These are phyloP conservation scores for Barnardius zonarius DNA, from an alignment of 2,113 vertebrate genomes.

Conservation along the genomic window DNA sequence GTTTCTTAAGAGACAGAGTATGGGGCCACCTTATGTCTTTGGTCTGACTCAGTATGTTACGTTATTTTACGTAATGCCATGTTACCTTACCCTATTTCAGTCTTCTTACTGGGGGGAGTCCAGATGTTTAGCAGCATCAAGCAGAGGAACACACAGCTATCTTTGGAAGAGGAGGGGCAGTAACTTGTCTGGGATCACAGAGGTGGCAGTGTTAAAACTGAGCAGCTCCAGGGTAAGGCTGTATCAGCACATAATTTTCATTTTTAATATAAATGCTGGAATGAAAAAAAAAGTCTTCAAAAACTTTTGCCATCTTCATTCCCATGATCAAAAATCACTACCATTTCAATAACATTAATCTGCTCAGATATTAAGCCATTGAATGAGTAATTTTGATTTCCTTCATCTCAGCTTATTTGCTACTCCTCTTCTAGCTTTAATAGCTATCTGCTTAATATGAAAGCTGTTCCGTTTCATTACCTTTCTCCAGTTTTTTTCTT, in stretches of 20 bases:
- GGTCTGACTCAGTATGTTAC: background rate
- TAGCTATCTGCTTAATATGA: constrained; percentile 71
- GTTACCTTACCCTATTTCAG: background rate
- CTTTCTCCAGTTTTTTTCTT: constrained; percentile 68
- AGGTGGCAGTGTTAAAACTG: constrained; percentile 7
- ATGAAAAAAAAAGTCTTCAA: background rate
- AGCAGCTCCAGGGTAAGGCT: constrained; percentile 2
- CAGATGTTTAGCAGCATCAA: background rate
- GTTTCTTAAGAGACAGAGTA: background rate
- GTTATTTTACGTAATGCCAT: background rate
- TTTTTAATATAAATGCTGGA: constrained; percentile 35
- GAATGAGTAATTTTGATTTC: constrained; percentile 72
- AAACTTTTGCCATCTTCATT: constrained; percentile 51
- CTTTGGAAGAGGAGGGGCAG: constrained; percentile 9
- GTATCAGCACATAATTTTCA: constrained; percentile 32
- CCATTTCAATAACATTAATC: constrained; percentile 65
- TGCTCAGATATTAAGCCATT: constrained; percentile 65
- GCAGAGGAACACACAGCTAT: background rate
- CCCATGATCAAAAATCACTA: constrained; percentile 60
- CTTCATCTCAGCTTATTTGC: constrained; percentile 67
- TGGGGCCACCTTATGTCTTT: background rate
- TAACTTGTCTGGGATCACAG: constrained; percentile 1
- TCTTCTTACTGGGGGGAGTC: background rate
- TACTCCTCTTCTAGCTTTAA: constrained; percentile 67
- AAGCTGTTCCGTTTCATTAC: constrained; percentile 74